Evolutionary conservation across 2,113 vertebrate species (phyloP).

Genomic region (Polypterus bichir): DNA sequence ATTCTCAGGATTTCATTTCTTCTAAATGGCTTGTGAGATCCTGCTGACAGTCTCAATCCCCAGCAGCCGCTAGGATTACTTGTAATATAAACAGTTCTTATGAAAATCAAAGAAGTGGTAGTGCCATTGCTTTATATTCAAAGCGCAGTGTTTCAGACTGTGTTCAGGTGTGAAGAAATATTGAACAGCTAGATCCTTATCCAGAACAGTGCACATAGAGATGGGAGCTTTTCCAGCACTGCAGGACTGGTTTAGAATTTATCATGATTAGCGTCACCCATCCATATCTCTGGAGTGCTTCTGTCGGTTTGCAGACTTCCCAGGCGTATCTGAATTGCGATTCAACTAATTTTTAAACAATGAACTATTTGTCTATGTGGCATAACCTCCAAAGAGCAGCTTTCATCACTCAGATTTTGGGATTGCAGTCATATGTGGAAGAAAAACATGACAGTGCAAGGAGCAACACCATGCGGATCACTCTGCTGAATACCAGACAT

Average conservation of each 20-base stretch:
- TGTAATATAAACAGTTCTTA: too few relatives aligned
- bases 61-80: too few relatives aligned
- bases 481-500: constrained; percentile 36
- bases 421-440: constrained; percentile 37
- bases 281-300: constrained; percentile 30
- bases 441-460: constrained; percentile 45
- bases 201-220: constrained; percentile 15
- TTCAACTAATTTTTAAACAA: constrained; percentile 32
- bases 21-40: too few relatives aligned
- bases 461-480: constrained; percentile 12
- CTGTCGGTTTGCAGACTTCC: constrained; percentile 17
- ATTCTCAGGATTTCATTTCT: too few relatives aligned
- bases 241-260: constrained; percentile 22
- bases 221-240: constrained; percentile 8
- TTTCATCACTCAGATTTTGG: constrained; percentile 36
- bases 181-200: not conserved
- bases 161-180: too few relatives aligned
- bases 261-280: constrained; percentile 40
- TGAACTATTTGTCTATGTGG: constrained; percentile 26
- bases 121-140: too few relatives aligned
- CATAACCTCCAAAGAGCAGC: constrained; percentile 15
- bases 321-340: constrained; percentile 36
- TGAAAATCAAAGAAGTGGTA: too few relatives aligned
- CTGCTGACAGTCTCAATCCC: too few relatives aligned
- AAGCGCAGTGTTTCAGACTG: too few relatives aligned